Percentiles rank a stretch among this genome's conserved stretches.
Evolutionary conservation across 2,888 invertebrate species (phyloP).

Genomic region (Stenichneumon culpator): DNA sequence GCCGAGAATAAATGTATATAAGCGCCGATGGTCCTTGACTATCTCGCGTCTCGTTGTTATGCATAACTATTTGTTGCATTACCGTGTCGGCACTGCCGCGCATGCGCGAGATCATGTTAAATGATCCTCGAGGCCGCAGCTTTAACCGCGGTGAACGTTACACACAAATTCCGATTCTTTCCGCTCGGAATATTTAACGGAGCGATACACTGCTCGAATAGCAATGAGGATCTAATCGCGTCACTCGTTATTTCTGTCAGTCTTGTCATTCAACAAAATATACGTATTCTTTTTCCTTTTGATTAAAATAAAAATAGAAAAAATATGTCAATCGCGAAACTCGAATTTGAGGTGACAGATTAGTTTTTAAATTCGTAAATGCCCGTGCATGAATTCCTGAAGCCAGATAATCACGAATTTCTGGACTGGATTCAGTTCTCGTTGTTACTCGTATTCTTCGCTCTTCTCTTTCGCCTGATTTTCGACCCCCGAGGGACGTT

Average conservation of each 20-base stretch:
- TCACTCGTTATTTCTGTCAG: background rate
- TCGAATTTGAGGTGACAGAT: too few species aligned
- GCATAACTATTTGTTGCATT: constrained; percentile 56
- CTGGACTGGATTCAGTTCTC: constrained; percentile 57
- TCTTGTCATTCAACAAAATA: background rate
- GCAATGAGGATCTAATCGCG: background rate
- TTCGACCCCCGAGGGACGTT: constrained; percentile 3
- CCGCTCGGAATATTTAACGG: background rate
- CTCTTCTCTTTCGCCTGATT: constrained; percentile 25
- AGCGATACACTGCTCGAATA: background rate
- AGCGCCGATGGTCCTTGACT: constrained; percentile 55
- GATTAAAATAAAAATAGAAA: too few species aligned
- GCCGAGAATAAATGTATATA: constrained; percentile 6
- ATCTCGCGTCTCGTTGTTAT: constrained; percentile 45
- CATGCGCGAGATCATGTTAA: constrained; percentile 48
- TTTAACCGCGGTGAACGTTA: constrained; percentile 43
- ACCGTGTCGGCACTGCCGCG: constrained; percentile 16
- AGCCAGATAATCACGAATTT: constrained; percentile 69
- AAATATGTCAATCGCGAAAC: too few species aligned
- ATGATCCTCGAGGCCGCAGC: constrained; percentile 52
- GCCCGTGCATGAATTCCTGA: constrained; percentile 67
- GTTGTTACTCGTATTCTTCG: constrained; percentile 63
- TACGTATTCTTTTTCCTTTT: too few species aligned
- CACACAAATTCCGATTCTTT: constrained; percentile 13
- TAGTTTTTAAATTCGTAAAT: constrained; percentile 62